phyloP scores from a whole-genome alignment of 1,140 invertebrate species.

The Dreissena polymorpha region DNA sequence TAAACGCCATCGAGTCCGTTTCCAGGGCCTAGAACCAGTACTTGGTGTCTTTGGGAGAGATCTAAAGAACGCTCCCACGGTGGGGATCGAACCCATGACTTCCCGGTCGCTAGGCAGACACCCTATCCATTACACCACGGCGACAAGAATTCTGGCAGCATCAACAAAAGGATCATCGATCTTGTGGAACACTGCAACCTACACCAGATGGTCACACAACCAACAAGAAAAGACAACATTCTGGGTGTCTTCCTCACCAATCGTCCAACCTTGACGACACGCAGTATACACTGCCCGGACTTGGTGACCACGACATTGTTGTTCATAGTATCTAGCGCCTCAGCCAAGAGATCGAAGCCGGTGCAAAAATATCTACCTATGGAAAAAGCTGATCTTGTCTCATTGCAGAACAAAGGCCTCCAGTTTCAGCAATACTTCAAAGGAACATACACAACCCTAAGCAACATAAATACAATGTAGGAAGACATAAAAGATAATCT shows the following conservation, averaged over 20 bases:
- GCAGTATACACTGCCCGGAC: constrained; percentile 22
- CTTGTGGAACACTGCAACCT: no score
- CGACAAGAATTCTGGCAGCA: no score
- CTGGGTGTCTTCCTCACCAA: constrained; percentile 39
- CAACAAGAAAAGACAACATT: constrained; percentile 34
- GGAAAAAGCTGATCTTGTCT: constrained; percentile 28
- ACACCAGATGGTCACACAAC: no score
- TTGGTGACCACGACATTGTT: constrained; percentile 29
- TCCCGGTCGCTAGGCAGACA: no score
- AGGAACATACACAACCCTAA: background rate
- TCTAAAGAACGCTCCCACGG: no score
- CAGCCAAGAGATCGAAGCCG: constrained; percentile 23
- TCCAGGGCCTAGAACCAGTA: no score
- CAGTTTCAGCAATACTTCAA: background rate
- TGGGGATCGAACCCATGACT: no score
- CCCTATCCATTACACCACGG: no score
- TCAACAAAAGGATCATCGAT: no score
- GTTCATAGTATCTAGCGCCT: constrained; percentile 26
- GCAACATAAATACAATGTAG: constrained; percentile 27
- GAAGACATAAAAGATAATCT: background rate
- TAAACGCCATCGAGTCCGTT: no score
- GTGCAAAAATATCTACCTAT: constrained; percentile 16
- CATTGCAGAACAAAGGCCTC: background rate
- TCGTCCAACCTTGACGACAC: constrained; percentile 15
- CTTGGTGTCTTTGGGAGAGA: no score